Evolutionary conservation across 1,140 invertebrate species (phyloP).

Genomic region (Calliopsis andreniformis): DNA sequence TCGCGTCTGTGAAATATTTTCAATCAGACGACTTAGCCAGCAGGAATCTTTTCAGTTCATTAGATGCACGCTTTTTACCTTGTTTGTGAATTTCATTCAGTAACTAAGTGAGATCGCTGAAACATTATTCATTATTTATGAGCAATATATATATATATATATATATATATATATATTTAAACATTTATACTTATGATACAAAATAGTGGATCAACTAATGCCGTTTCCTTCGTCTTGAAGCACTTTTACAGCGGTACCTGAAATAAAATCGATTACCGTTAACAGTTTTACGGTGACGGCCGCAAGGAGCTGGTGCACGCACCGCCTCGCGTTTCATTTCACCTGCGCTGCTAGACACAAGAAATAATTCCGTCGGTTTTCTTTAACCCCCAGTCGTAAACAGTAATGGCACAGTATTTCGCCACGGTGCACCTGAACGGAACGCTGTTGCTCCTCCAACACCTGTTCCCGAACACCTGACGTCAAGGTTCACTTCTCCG

Average conservation of each 20-base stretch:
- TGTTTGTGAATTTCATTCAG: neutral
- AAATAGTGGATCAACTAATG: too few relatives aligned
- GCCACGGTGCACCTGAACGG: conserved; percentile 49
- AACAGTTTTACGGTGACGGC: neutral
- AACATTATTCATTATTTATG: too few relatives aligned
- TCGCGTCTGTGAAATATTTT: conserved; percentile 53
- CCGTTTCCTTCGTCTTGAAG: too few relatives aligned
- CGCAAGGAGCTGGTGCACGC: neutral
- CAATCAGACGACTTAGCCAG: conserved; percentile 19
- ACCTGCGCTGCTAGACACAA: conserved; percentile 18
- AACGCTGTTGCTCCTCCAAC: conserved; percentile 38
- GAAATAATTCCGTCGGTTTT: conserved; percentile 41
- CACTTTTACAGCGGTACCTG: neutral
- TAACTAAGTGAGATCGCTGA: neutral
- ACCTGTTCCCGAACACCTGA: conserved; percentile 64
- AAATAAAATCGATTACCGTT: conserved; percentile 12
- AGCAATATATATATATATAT: too few relatives aligned
- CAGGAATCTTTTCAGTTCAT: neutral
- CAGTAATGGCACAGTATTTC: conserved; percentile 44
- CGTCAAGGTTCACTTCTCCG: conserved; percentile 49
- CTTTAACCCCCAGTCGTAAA: conserved; percentile 29
- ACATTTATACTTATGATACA: too few relatives aligned
- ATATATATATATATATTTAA: too few relatives aligned
- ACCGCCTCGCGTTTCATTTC: conserved; percentile 11
- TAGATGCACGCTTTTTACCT: neutral